Evolutionary conservation across 2,888 invertebrate species (phyloP).

Genomic region (Electrophaes corylata): DNA sequence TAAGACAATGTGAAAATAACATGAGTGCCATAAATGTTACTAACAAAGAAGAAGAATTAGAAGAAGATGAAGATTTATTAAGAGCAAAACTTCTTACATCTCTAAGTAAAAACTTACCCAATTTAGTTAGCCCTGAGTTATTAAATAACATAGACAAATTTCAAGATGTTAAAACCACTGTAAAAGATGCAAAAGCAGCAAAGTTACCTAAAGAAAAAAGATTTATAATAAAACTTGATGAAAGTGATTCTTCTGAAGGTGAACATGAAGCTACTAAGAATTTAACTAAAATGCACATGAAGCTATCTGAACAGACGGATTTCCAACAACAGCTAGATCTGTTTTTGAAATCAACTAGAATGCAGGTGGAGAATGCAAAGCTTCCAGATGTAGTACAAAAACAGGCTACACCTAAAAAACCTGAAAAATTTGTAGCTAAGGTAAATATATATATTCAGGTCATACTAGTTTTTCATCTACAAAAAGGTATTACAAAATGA

Average conservation of each 20-base stretch:
- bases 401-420: constrained; percentile 52
- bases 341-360: constrained; percentile 73
- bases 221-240: constrained; percentile 74
- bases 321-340: constrained; percentile 76
- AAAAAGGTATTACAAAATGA: not conserved
- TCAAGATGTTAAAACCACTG: constrained; percentile 33
- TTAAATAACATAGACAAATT: constrained; percentile 48
- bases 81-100: constrained; percentile 85
- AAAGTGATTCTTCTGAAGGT: constrained; percentile 79
- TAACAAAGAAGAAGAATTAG: constrained; percentile 67
- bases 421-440: constrained; percentile 74
- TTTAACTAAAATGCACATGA: constrained; percentile 79
- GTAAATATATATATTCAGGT: constrained; percentile 46
- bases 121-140: constrained; percentile 58
- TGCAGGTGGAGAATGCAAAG: constrained; percentile 68
- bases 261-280: constrained; percentile 81
- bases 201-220: constrained; percentile 63
- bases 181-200: constrained; percentile 28
- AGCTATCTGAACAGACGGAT: constrained; percentile 70
- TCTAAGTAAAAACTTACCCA: constrained; percentile 83
- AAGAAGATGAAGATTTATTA: constrained; percentile 86
- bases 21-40: constrained; percentile 26
- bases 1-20: constrained; percentile 27
- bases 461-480: not conserved
- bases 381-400: constrained; percentile 62